Percentiles rank a stretch among this genome's conserved stretches.
Conservation (phyloP, 2,888 invertebrate species). For the Nomada hirtipes region DNA sequence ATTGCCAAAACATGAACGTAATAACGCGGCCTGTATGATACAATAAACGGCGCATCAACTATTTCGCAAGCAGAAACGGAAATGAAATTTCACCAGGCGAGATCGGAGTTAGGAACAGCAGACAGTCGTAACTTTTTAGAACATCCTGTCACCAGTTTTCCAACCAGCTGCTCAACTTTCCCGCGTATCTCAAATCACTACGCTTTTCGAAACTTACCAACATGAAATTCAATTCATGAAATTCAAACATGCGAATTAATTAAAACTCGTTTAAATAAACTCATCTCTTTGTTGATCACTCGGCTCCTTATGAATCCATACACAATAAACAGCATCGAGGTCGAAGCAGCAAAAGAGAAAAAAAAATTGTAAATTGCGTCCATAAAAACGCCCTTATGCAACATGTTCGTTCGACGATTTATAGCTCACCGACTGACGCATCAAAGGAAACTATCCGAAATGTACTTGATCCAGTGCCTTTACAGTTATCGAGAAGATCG, state of each 20-base stretch:
- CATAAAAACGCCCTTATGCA: slow-evolving; percentile 32
- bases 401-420: slow-evolving; percentile 32
- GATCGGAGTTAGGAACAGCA: slow-evolving; percentile 32
- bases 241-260: slow-evolving; percentile 7
- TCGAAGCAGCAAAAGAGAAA: background rate
- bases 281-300: background rate
- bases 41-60: slow-evolving; percentile 30
- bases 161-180: slow-evolving; percentile 8
- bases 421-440: slow-evolving; percentile 34
- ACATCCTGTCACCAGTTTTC: slow-evolving; percentile 28
- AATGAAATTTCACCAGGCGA: slow-evolving; percentile 41
- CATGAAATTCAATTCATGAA: background rate
- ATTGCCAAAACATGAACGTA: slow-evolving; percentile 1
- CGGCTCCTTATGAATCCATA: background rate
- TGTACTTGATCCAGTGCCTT: slow-evolving; percentile 26
- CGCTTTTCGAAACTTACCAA: slow-evolving; percentile 17
- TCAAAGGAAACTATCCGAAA: slow-evolving; percentile 32
- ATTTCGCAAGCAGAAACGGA: slow-evolving; percentile 28
- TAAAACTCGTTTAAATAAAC: background rate
- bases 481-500: slow-evolving; percentile 24
- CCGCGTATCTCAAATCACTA: slow-evolving; percentile 14
- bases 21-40: slow-evolving; percentile 15
- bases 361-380: slow-evolving; percentile 44
- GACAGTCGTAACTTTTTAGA: slow-evolving; percentile 28
- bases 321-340: background rate